phyloP scores from a whole-genome alignment of 92 coral and sea anemone species.

The Palythoa grandiflora region DNA sequence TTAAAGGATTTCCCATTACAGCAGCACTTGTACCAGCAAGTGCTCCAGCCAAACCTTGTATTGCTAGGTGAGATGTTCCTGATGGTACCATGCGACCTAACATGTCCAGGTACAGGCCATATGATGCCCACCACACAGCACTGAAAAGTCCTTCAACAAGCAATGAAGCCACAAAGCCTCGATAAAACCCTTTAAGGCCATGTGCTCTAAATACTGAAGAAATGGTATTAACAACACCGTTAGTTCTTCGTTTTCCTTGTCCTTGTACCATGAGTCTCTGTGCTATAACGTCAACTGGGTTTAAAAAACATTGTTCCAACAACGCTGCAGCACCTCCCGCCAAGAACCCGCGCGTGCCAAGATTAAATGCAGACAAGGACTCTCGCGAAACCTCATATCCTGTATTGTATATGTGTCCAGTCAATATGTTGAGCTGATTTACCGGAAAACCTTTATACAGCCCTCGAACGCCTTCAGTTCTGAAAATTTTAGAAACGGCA shows the following conservation, averaged over 20 bases:
- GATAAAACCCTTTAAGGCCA: slow-evolving; percentile 74
- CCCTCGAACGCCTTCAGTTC: slow-evolving; percentile 85
- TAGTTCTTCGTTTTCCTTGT: slow-evolving; percentile 51
- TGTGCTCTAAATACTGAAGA: slow-evolving; percentile 59
- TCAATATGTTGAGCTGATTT: slow-evolving; percentile 73
- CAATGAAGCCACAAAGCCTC: slow-evolving; percentile 73
- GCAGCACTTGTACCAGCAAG: slow-evolving; percentile 77
- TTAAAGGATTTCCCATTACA: slow-evolving; percentile 70
- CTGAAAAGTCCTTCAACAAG: slow-evolving; percentile 74
- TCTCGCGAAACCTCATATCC: slow-evolving; percentile 90
- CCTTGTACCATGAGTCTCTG: slow-evolving; percentile 86
- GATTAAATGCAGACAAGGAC: slow-evolving; percentile 68
- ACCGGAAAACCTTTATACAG: slow-evolving; percentile 85
- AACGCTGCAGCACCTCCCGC: slow-evolving; percentile 91
- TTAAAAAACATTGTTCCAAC: slow-evolving; percentile 81
- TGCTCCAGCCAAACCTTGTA: slow-evolving; percentile 80
- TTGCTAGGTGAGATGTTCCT: slow-evolving; percentile 75
- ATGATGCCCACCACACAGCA: slow-evolving; percentile 87
- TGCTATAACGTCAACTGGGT: slow-evolving; percentile 82
- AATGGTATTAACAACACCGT: slow-evolving; percentile 46
- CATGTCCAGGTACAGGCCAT: slow-evolving; percentile 68
- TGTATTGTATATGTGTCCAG: slow-evolving; percentile 85
- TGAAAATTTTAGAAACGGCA: slow-evolving; percentile 78
- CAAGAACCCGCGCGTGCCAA: slow-evolving; percentile 87
- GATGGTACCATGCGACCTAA: slow-evolving; percentile 73